Base-by-base conservation (phyloP, 2,888 invertebrate genomes). In the Eupeodes luniger region DNA sequence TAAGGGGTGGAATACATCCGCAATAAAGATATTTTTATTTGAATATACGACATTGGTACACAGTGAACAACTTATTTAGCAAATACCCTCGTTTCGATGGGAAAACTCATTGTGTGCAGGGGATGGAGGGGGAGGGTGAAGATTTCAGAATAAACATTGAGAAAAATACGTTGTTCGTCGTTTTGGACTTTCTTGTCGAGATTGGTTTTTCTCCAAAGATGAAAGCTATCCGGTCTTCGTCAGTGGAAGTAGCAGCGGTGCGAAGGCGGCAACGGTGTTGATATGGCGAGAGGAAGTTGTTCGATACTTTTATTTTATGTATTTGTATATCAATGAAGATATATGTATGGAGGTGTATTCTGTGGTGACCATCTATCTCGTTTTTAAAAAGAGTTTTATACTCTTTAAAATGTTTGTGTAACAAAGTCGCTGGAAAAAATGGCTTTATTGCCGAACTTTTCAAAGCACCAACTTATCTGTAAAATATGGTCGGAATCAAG, bases 1-100 rank as follows among this genome's bases (percentile, higher is more conserved):
- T 55, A 40, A 64, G 64, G 81, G 88, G 81, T 51, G 78, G 81
- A 78, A 78, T 85, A 84, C 81, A 84, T 88, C 78, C 88, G 81
- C 84, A 84, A 88, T 88, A 84, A 88, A 88, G 88, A 88, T 84
- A 85, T 88, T 88, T 88, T 88, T 88, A 88, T 88, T 88, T 88
- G 88, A 88, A 88, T 88, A 88, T 88, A 88, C 88, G 88, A 84
- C 88, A 81, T 81, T 69, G 84, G 62, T 81, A 84, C 84, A 81
- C 82, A 83, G 69, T 70, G 88, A 88, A 88, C 84, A 81, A 88
- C 88, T 88, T 88, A 88, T 84, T 88, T 88, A 88, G 78, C 88
- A 88, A 88, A 88, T 81, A 84, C 84, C 27, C 49, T 53, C 51
- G 62, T 64, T 81, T 55, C 70, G 66, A 40, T 67, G 72, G 47